Conservation (phyloP, 1,140 invertebrate genomes). For the Lepidotrigona ventralis region DNA sequence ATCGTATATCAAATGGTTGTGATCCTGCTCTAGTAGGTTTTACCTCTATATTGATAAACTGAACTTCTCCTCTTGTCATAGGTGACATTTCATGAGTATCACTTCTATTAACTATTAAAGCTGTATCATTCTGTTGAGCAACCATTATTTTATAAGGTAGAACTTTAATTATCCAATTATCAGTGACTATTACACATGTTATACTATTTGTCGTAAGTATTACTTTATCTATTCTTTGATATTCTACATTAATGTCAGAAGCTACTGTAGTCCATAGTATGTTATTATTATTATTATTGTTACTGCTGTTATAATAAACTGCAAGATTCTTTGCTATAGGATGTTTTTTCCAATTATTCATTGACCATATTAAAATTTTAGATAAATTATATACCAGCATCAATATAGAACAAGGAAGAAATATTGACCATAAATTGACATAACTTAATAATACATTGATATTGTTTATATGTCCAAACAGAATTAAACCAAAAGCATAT, state of each 20-base stretch:
- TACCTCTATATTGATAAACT: conserved; percentile 91
- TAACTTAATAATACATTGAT: conserved; percentile 74
- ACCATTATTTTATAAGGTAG: conserved; percentile 87
- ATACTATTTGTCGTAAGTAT: conserved; percentile 85
- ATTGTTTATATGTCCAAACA: conserved; percentile 78
- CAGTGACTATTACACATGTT: conserved; percentile 87
- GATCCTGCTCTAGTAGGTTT: conserved; percentile 82
- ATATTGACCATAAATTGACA: conserved; percentile 70
- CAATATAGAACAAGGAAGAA: conserved; percentile 72
- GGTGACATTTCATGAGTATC: conserved; percentile 87
- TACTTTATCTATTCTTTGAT: conserved; percentile 88
- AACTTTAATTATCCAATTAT: conserved; percentile 94
- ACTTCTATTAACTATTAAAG: conserved; percentile 86
- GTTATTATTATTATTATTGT: conserved; percentile 72
- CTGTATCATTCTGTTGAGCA: conserved; percentile 89
- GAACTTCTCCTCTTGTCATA: conserved; percentile 83
- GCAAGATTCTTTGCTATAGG: conserved; percentile 86
- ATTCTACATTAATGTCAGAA: conserved; percentile 88
- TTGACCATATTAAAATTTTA: conserved; percentile 84
- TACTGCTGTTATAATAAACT: conserved; percentile 82
- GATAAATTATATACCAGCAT: conserved; percentile 74
- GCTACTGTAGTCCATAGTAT: conserved; percentile 85
- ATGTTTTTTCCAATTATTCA: conserved; percentile 86
- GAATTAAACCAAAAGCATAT: conserved; percentile 83
- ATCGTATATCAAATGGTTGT: conserved; percentile 84